These are phyloP conservation scores for Butorides virescens DNA, from an alignment of 2,113 vertebrate species.

Conservation along the genomic window DNA sequence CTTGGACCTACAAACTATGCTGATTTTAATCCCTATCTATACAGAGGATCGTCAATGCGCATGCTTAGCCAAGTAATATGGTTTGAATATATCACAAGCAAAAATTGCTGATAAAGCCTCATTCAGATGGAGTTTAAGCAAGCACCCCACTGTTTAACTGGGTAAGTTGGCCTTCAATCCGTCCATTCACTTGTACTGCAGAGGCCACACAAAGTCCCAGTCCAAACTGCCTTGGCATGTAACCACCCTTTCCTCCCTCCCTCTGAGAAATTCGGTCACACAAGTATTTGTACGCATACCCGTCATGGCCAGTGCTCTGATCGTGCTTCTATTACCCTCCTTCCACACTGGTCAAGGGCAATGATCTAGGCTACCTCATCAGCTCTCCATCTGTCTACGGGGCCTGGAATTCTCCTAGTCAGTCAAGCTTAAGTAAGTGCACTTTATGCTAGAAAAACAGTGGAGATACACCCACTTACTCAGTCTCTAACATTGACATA, in stretches of 20 bases:
- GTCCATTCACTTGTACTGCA: neutral
- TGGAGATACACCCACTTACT: neutral
- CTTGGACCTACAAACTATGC: neutral
- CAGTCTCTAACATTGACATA: neutral
- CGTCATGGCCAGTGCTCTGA: neutral
- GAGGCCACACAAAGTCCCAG: neutral
- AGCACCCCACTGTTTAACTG: neutral
- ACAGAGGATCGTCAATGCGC: neutral
- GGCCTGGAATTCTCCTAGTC: neutral
- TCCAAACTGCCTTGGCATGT: rapidly evolving
- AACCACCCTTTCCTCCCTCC: neutral
- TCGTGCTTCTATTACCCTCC: neutral
- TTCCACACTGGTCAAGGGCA: neutral
- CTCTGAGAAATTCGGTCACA: neutral
- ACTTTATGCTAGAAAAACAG: neutral
- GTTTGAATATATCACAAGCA: neutral
- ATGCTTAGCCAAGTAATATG: neutral
- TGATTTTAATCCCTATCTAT: neutral
- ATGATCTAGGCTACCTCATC: neutral
- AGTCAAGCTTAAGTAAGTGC: neutral
- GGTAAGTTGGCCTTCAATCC: neutral
- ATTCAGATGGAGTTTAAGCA: neutral
- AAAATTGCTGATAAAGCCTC: neutral
- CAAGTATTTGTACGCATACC: neutral
- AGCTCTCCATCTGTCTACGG: neutral